Conservation (phyloP, 2,888 invertebrate genomes). For the Drosophila recens region DNA sequence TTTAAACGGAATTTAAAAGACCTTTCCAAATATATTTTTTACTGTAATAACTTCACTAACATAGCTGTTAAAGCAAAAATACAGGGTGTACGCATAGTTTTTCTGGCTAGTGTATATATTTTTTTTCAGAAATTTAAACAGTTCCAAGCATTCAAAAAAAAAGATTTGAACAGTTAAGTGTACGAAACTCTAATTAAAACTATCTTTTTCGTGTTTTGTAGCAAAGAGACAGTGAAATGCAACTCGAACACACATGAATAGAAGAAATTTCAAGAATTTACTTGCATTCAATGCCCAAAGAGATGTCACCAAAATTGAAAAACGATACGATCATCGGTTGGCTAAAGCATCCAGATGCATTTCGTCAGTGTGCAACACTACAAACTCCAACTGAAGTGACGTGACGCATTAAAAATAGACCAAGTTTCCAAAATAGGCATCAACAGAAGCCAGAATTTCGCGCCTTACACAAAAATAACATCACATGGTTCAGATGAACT, state of each 20-base stretch:
- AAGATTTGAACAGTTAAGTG: too few species aligned
- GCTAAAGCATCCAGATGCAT: slow-evolving; percentile 13
- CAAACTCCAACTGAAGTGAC: slow-evolving; percentile 27
- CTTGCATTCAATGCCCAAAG: slow-evolving; percentile 1
- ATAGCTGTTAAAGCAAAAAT: too few species aligned
- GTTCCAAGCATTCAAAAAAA: too few species aligned
- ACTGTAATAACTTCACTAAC: too few species aligned
- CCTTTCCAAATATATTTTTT: too few species aligned
- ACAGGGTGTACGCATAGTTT: too few species aligned
- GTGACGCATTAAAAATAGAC: slow-evolving; percentile 48
- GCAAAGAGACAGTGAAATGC: too few species aligned
- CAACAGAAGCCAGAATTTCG: slow-evolving; percentile 50
- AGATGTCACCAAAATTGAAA: slow-evolving; percentile 31
- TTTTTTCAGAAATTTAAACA: too few species aligned
- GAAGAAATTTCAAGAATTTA: slow-evolving; percentile 27
- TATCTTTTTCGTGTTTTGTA: too few species aligned
- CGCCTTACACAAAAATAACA: slow-evolving; percentile 66
- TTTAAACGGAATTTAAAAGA: too few species aligned
- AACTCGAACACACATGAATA: slow-evolving; percentile 2
- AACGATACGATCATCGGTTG: slow-evolving; percentile 38
- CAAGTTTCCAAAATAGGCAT: slow-evolving; percentile 53
- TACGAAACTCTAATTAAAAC: neutral
- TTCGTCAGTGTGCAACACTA: slow-evolving; percentile 2
- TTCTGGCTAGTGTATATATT: too few species aligned
- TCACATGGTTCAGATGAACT: slow-evolving; percentile 26